These are phyloP conservation scores for Sibirionetta formosa DNA, from an alignment of 2,797 vertebrate genomes.

Conservation along the genomic window DNA sequence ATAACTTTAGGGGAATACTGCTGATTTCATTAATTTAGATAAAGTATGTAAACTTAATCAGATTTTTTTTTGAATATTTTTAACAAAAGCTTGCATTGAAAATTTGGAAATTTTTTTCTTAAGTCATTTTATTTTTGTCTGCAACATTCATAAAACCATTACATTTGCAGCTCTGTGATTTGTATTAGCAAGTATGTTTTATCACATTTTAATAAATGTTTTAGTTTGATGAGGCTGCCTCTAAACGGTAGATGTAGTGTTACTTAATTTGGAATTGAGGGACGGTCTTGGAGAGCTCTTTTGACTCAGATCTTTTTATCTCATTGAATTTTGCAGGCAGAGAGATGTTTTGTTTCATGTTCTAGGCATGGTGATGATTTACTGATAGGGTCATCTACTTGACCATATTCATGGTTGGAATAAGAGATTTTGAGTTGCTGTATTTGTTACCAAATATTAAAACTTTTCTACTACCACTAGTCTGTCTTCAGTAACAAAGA, in stretches of 20 bases:
- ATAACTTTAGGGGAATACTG: background rate
- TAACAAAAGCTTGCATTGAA: background rate
- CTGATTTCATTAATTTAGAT: background rate
- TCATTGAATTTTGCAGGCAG: background rate
- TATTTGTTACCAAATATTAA: background rate
- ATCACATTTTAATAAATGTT: background rate
- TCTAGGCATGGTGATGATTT: background rate
- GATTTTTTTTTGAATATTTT: too few species aligned
- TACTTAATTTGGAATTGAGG: background rate
- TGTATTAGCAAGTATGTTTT: background rate
- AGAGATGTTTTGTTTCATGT: background rate
- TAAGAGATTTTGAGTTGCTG: background rate
- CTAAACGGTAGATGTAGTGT: background rate
- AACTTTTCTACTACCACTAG: background rate
- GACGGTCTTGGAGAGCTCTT: background rate
- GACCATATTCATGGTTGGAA: background rate
- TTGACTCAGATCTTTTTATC: background rate
- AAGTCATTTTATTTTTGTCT: background rate
- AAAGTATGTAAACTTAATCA: background rate
- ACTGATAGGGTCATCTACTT: background rate
- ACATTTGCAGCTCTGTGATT: background rate
- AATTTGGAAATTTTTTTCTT: background rate
- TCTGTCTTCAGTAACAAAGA: background rate
- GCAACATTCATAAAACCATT: background rate
- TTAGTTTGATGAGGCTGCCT: background rate